Evolutionary conservation across 2,888 invertebrate genomes (phyloP).

Genomic region (Polydesmus complanatus): DNA sequence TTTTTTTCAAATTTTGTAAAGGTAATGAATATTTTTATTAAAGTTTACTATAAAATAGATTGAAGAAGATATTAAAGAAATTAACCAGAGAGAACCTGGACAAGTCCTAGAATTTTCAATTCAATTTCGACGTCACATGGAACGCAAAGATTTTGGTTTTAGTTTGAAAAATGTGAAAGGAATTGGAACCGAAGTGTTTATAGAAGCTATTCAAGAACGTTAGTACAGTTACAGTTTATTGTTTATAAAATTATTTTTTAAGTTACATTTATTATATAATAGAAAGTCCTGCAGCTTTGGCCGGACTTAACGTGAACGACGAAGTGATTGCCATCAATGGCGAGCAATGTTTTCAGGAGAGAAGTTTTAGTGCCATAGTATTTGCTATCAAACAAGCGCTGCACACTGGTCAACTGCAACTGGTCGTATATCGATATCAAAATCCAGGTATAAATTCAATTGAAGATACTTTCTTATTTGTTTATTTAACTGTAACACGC

Average conservation of each 20-base stretch:
- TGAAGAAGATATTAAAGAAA: not conserved
- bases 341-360: slow-evolving; percentile 17
- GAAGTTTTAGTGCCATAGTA: slow-evolving; percentile 20
- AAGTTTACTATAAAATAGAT: not conserved
- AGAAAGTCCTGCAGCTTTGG: slow-evolving; percentile 19
- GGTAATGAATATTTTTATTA: too few relatives aligned
- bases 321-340: slow-evolving; percentile 23
- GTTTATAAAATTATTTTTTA: too few relatives aligned
- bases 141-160: slow-evolving; percentile 19
- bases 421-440: slow-evolving; percentile 18
- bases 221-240: too few relatives aligned
- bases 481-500: too few relatives aligned
- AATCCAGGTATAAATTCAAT: slow-evolving; percentile 8
- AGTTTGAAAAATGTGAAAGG: slow-evolving; percentile 11
- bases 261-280: too few relatives aligned
- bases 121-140: slow-evolving; percentile 5
- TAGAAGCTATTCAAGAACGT: slow-evolving; percentile 17
- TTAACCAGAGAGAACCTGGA: too few relatives aligned
- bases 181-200: slow-evolving; percentile 15
- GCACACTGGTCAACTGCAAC: slow-evolving; percentile 21
- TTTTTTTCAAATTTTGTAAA: too few relatives aligned
- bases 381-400: slow-evolving; percentile 23
- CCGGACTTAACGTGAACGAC: slow-evolving; percentile 21
- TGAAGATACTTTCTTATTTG: too few relatives aligned
- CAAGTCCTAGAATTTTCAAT: not conserved